These are phyloP conservation scores for Venturia canescens DNA, from an alignment of 1,140 invertebrate genomes.

Conservation along the genomic window DNA sequence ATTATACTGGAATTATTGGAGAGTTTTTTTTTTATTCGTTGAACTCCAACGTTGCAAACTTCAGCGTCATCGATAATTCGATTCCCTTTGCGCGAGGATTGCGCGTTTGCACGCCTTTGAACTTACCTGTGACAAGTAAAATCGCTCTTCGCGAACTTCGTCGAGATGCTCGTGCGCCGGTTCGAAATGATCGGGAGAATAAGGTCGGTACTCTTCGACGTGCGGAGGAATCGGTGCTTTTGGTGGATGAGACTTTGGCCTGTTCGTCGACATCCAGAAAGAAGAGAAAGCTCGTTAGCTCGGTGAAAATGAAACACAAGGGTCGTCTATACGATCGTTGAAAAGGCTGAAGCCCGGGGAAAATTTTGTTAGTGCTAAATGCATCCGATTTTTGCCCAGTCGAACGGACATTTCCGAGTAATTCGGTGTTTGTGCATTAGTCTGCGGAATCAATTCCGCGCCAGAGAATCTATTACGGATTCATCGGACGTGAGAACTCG, in stretches of 20 bases:
- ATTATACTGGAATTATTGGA: no score
- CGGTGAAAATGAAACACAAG: background rate
- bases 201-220: conserved; percentile 62
- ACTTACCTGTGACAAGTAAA: conserved; percentile 73
- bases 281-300: conserved; percentile 17
- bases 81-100: no score
- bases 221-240: conserved; percentile 67
- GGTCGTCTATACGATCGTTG: conserved; percentile 40
- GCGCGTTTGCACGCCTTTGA: background rate
- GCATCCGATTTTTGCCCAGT: background rate
- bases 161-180: conserved; percentile 70
- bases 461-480: conserved; percentile 26
- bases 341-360: conserved; percentile 46
- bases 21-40: no score
- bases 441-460: conserved; percentile 15
- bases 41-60: no score
- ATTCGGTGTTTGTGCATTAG: conserved; percentile 13
- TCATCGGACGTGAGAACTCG: background rate
- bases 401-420: background rate
- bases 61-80: no score
- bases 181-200: conserved; percentile 60
- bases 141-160: conserved; percentile 72
- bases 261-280: conserved; percentile 47
- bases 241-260: conserved; percentile 61
- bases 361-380: background rate